Base-by-base conservation (phyloP, 1,140 invertebrate species). In the Brachionus rotundiformis region DNA sequence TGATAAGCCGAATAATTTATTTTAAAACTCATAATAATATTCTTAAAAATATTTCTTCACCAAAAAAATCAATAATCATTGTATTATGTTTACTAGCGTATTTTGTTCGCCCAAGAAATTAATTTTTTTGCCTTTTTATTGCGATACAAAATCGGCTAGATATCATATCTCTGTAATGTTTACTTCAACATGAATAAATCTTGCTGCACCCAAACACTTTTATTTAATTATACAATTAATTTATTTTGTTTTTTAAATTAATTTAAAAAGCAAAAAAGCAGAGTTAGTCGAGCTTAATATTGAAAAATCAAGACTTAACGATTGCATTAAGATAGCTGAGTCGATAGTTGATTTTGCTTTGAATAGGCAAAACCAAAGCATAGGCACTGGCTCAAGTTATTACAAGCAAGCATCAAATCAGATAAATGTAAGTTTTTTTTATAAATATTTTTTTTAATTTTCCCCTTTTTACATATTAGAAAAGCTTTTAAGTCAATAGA, bases 291-390 rank as follows among this genome's bases (percentile, higher is more conserved):
- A 63, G 27, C 33, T 79, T 19, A 79, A 79, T 79, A 59, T 79
- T 8, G 76, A 79, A 63, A 54, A 63, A 54, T 79, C 76, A 6
- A 54, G 76, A 59, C 23, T 79, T 19, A 63, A 79, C 59, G 59
- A 79, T 39, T 79, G 76, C 29, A 79, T 79, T 11, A 54, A 63
- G 54, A 63, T 79, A 33, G 76, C 59, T 63, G 76, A 79, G 29
- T 79, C 76, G 25, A 27, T 79, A 10, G 76, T 79, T 79, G 76
- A 79, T 63, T 79, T 79, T 54, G 59, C 76, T 33, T 59, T 79
- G 16, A 41, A 41, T n/a, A 79, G 36, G 36, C 76, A 79, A 33
- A 54, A 41, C 27, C 76, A 79, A 44, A 39, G 36, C 68, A 73
- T 73, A 25, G 23, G 31, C 31, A 25, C 25, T 63, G 76, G 59